Evolutionary conservation across 2,797 vertebrate species (phyloP), one percentile per base, ranked within the genome.

Genomic region (Fistularia commersonii): DNA sequence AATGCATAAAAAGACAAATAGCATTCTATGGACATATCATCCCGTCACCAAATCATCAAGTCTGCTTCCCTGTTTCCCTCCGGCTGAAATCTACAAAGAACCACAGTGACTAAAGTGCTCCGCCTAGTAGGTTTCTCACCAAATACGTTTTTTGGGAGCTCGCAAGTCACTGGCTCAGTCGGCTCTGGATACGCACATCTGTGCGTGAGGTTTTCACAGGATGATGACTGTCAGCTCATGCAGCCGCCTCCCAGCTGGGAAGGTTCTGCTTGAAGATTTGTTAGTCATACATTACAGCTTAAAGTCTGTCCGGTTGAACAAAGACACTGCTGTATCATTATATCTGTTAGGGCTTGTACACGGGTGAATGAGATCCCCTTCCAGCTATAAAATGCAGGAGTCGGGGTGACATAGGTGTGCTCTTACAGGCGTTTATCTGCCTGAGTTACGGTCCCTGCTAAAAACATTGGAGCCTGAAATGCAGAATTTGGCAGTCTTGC

Each of bases 221-320:
- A 72, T 40, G 64, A 73, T 67, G 76, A 69, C 58, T 79, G 51
- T 63, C 63, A 67, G 61, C 65, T 81, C 76, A 53, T 76, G 66
- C 73, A 56, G 57, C 51, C 61, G 74, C 72, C 65, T 84, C 75
- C 84, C 82, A 87, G 75, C 67, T 72, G 67, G 65, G 72, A 47
- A 57, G 57, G 60, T 76, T 67, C 44, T 54, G 39, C 65, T 57
- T 38, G 3, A 50, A 57, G 52, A 74, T 55, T 8, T 50, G 64
- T 86, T 77, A 84, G 67, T 84, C 74, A 83, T 32, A 13, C 14
- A 41, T 41, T 51, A 50, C 32, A 50, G 58, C 61, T 32, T 46
- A 35, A 57, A 51, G 56, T 73, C 66, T 66, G 52, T 51, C 32
- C 10, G 11, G 42, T 45, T 9, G 41, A 48, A 37, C 45, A 52